These are phyloP conservation scores for Hemibagrus wyckioides DNA, from an alignment of 2,113 vertebrate genomes.

Conservation along the genomic window DNA sequence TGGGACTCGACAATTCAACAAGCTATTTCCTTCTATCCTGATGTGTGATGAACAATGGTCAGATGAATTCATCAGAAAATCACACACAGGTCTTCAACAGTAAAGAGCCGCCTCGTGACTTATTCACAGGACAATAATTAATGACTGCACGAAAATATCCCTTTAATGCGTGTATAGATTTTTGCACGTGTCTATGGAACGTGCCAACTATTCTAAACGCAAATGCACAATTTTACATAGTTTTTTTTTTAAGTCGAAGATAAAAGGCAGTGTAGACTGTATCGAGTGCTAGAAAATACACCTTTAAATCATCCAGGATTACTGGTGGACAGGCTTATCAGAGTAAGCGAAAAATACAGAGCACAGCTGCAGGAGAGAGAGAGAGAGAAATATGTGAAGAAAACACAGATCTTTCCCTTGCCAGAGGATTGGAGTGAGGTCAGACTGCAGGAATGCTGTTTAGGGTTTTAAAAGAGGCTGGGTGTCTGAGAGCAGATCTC, in stretches of 20 bases:
- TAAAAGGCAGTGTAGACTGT: too few species aligned
- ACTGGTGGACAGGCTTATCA: constrained; percentile 17
- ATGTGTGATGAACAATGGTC: too few species aligned
- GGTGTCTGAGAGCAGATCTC: not conserved
- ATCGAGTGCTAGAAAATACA: not conserved
- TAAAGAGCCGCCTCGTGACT: not conserved
- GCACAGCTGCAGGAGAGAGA: not conserved
- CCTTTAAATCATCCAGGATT: not conserved
- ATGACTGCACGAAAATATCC: not conserved
- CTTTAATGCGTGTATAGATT: not conserved
- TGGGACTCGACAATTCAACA: too few species aligned
- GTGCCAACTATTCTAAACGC: not conserved
- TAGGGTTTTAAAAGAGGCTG: not conserved
- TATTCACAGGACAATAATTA: not conserved
- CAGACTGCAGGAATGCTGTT: constrained; percentile 28
- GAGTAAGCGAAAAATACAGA: not conserved
- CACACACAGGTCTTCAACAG: not conserved
- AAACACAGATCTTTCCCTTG: not conserved
- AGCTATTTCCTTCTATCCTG: too few species aligned
- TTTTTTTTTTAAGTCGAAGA: not conserved
- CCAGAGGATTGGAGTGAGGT: constrained; percentile 9
- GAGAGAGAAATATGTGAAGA: not conserved
- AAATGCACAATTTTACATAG: not conserved
- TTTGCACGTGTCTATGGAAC: not conserved
- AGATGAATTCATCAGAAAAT: too few species aligned